A percentile compares a stretch with the other conserved stretches of the same genome.
Evolutionary conservation across 2,113 vertebrate species (phyloP).

Genomic region (Anolis sagrei): DNA sequence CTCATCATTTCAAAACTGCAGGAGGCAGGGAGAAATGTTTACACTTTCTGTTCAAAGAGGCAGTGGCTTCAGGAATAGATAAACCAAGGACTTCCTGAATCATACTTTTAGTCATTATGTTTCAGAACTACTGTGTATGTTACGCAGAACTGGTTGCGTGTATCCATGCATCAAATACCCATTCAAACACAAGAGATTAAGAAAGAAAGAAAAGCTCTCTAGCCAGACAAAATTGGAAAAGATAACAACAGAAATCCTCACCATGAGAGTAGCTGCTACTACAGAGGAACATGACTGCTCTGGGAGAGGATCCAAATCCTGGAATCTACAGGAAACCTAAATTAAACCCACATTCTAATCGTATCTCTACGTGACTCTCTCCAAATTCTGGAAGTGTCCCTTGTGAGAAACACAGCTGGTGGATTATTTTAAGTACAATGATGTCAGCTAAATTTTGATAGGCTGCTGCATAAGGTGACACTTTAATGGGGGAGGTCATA

Average conservation of each 20-base stretch:
- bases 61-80: not conserved
- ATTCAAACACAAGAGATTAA: not conserved
- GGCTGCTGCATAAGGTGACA: constrained; percentile 64
- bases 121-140: not conserved
- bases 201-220: not conserved
- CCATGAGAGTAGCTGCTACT: not conserved
- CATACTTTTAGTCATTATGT: not conserved
- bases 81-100: not conserved
- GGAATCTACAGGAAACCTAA: constrained; percentile 65
- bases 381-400: constrained; percentile 61
- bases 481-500: constrained; percentile 11
- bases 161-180: constrained; percentile 30
- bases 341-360: constrained; percentile 47
- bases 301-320: constrained; percentile 43
- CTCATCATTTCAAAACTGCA: not conserved
- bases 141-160: not conserved
- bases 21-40: not conserved
- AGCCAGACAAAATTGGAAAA: rapidly evolving
- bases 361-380: constrained; percentile 48
- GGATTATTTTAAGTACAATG: constrained; percentile 65
- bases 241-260: constrained; percentile 5
- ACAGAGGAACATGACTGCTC: constrained; percentile 24
- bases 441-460: constrained; percentile 70
- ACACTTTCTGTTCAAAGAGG: too few species aligned
- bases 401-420: constrained; percentile 68